Evolutionary conservation across 2,888 invertebrate genomes (phyloP), one percentile per base, ranked within the genome.

Genomic region (Acanthosepion pharaonis): DNA sequence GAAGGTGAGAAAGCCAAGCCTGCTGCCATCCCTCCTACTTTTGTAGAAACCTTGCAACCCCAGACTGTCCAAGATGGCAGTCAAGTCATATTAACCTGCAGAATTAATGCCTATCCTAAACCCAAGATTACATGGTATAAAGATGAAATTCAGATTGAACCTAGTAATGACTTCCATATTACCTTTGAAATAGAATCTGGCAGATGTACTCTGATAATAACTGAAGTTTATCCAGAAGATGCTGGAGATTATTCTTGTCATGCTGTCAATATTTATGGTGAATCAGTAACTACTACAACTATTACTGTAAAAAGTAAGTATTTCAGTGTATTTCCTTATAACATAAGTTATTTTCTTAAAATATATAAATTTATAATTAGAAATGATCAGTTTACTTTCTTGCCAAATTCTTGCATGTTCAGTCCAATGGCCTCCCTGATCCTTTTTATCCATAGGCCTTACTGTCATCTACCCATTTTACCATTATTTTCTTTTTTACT

Each of bases 161-260:
- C 97, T 53, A 96, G 96, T 53, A 95, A 96, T 91, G 96, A 97
- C 96, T 95, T 97, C 95, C 95, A 96, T 94, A 95, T 96, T 48
- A 95, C 95, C 42, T 97, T 96, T 96, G 97, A 97, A 93, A 95
- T 95, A n/a, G 96, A 96, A 42, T 97, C 96, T 42, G 97, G 97
- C n/a, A 96, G 96, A 42, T 97, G 97, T 91, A 99, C 99, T 11
- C 98, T 99, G 94, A 99, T 99, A 97, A 98, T 99, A 94, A 98
- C 99, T n/a, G 99, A 99, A 96, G 99, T 99, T 20, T 99, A 99
- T 97, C 99, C 99, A 33, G 98, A 98, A 96, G 99, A 99, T 98
- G 99, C 99, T 8, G 99, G 99, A 42, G 99, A 99, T 0, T 99
- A 99, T 97, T 99, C 99, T 20, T 99, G 99, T 97, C 98, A 99